Conservation (phyloP, 2,797 vertebrate species). For the Pristis pectinata region DNA sequence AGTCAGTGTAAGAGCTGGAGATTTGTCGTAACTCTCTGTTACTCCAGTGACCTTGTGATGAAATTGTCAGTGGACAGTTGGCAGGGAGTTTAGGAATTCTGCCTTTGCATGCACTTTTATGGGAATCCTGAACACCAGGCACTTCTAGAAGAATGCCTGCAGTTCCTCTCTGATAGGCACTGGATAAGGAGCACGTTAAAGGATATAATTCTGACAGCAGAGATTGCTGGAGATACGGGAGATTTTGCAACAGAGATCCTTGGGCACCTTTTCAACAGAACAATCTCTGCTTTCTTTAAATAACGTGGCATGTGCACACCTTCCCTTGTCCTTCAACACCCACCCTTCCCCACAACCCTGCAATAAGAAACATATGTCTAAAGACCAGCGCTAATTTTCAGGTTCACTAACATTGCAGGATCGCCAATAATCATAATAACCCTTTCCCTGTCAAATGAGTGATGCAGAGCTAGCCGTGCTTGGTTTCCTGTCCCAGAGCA, state of each 20-base stretch:
- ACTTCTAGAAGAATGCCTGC: too few relatives aligned
- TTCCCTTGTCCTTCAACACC: not conserved
- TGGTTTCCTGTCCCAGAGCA: too few relatives aligned
- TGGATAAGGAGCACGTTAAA: not conserved
- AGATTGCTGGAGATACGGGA: not conserved
- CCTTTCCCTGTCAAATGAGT: not conserved
- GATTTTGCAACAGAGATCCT: not conserved
- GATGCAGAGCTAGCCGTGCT: not conserved
- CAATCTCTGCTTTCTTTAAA: not conserved
- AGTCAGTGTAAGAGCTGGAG: too few relatives aligned
- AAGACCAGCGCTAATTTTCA: not conserved
- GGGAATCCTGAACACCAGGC: too few relatives aligned
- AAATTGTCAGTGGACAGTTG: too few relatives aligned
- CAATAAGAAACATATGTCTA: not conserved
- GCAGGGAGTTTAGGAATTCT: too few relatives aligned
- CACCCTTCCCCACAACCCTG: too few relatives aligned
- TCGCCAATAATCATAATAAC: not conserved
- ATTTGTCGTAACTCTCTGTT: too few relatives aligned
- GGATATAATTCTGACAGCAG: not conserved
- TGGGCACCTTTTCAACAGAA: not conserved
- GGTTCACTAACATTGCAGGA: not conserved
- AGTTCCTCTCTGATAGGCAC: not conserved
- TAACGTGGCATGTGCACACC: not conserved
- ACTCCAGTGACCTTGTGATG: too few relatives aligned
- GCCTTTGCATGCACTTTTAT: too few relatives aligned